Evolutionary conservation across 2,797 vertebrate species (phyloP), one percentile per base, ranked within the genome.

Genomic region (Myotis findleyi): DNA sequence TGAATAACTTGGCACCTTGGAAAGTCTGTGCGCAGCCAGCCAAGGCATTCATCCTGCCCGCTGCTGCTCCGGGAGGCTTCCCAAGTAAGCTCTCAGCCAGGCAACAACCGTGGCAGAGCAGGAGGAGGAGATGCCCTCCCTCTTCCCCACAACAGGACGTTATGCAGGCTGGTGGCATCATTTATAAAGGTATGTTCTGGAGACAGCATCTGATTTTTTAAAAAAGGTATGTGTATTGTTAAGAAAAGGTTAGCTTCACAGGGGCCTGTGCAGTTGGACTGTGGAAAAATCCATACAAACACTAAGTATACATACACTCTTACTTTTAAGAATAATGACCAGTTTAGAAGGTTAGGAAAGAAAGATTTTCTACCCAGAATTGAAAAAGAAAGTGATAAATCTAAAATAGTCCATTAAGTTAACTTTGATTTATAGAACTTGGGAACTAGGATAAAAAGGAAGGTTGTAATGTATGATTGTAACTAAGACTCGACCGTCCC

Each of bases 161-260:
- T 69, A 80, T 49, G 77, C 27, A 84, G 87, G 66, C 36, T 66
- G 76, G 47, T 71, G 64, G 75, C 5, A 25, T 79, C 68, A 76
- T 80, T 95, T 94, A 88, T 82, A 72, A 93, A 64, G 44, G 53
- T 27, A 59, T 38, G 21, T 64, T 93, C 27, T 92, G 77, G 62
- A 88, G 9, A 47, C 3, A 87, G 47, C 49, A 59, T 68, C 53
- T 77, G 17, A 90, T 64, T 33, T 12, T 41, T 13, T 16, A 30
- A 79, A 57, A 49, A 62, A 62, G 9, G n/a, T 17, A 64, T 21
- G 5, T 57, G 10, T 41, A 49, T 80, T 12, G 7, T 86, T 69
- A 47, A 93, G 80, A 25, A 91, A 89, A 87, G 44, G 51, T 84
- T 75, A 66, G 30, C 23, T 64, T 91, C 18, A 53, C 10, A 51